Percentiles rank a stretch among this genome's conserved stretches.
Evolutionary conservation across 2,797 vertebrate genomes (phyloP).

Genomic region (Eremophila alpestris): DNA sequence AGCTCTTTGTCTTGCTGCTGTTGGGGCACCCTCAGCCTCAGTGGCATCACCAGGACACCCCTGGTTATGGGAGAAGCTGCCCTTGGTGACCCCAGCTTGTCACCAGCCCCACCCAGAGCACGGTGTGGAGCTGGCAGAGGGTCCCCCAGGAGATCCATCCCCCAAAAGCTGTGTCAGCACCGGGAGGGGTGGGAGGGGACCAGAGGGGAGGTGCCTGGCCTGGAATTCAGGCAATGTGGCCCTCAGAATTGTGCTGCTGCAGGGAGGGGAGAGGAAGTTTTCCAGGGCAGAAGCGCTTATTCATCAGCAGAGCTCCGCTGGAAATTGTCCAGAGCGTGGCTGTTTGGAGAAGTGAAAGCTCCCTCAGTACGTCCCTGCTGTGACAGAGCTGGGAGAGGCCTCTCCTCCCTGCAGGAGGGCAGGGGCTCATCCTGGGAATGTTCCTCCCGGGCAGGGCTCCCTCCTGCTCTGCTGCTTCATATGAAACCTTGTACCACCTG

Average conservation of each 20-base stretch:
- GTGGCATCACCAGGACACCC: fast-evolving
- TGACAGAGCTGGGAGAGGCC: not conserved
- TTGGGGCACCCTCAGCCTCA: not conserved
- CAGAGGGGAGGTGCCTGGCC: not conserved
- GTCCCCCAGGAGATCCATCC: not conserved
- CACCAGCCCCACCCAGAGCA: not conserved
- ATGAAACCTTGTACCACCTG: not conserved
- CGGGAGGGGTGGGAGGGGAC: not conserved
- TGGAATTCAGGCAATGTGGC: not conserved
- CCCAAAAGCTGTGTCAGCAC: not conserved
- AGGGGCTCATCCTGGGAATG: not conserved
- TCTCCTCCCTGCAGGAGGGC: not conserved
- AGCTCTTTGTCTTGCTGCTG: not conserved
- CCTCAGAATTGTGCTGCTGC: not conserved
- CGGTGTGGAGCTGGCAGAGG: not conserved
- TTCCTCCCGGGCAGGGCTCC: not conserved
- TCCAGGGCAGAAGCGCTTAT: conserved; percentile 31
- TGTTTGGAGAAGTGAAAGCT: not conserved
- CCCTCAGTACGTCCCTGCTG: not conserved
- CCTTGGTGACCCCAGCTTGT: not conserved
- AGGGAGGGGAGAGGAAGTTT: not conserved
- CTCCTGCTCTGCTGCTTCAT: not conserved
- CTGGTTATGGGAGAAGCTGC: not conserved
- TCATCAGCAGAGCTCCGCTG: conserved; percentile 34
- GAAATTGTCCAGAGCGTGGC: not conserved